Base-by-base conservation (phyloP, 2,113 vertebrate species). In the Centropus bengalensis region DNA sequence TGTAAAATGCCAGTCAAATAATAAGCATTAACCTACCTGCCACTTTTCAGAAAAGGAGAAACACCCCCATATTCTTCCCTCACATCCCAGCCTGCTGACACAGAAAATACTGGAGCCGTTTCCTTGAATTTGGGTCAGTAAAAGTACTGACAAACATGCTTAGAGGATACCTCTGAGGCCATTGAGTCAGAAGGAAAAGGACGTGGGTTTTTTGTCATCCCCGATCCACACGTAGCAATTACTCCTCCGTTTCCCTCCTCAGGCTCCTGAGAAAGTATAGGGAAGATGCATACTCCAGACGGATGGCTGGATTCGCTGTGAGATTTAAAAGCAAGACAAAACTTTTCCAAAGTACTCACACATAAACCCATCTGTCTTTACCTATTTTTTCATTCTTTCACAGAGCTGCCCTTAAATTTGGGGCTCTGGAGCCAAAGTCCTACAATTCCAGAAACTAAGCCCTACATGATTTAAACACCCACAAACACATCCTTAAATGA, bases 81-180 rank as follows among this genome's bases (percentile, higher is more conserved):
- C 15, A 8, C 67, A 76, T 45, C 30, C 27, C 54, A 68, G 64
- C 22, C 56, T 55, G 42, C 68, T 92, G 55, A 59, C 85, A 80
- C 33, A 74, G 71, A 73, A 68, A 38, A 30, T 2, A 14, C 26
- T 10, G 26, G 5, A 77, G 59, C 67, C 3, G 3, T 26, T 73
- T 30, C 27, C 63, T 45, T 56, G 15, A 85, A 92, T 83, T 33
- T 67, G 38, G 82, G 88, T 94, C 82, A 96, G 88, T 81, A 59
- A 83, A 84, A 91, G 51, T 19, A 87, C 14, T 14, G 27, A 33
- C 27, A 44, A 71, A 40, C 1, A 2, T 3, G 14, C 32, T 54
- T 12, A 36, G 2, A 26, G 58, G 28, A 54, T 68, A n/a, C 19
- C 10, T 54, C 71, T 2, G 8, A 47, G 40, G 47, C 51, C 83